A percentile compares a stretch with the other conserved stretches of the same genome.
These are phyloP conservation scores for Diachasmimorpha longicaudata DNA, from an alignment of 1,140 invertebrate species.

Conservation along the genomic window DNA sequence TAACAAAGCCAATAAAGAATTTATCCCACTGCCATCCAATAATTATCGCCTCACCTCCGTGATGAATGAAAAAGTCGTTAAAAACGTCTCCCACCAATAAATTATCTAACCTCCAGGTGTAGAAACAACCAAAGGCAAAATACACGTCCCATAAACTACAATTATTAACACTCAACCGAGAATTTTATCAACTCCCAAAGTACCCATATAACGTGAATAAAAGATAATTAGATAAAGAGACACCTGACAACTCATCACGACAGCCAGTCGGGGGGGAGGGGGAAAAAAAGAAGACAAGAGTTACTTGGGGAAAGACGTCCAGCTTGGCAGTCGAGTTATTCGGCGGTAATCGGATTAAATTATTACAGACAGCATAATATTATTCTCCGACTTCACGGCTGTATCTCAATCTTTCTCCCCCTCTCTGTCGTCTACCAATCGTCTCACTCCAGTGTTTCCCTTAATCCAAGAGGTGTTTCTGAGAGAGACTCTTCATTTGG, in stretches of 20 bases:
- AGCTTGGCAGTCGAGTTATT: conserved; percentile 25
- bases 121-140: neutral
- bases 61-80: neutral
- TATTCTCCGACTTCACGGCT: conserved; percentile 36
- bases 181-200: neutral
- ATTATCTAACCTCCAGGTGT: neutral
- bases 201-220: neutral
- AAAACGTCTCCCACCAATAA: neutral
- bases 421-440: neutral
- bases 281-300: neutral
- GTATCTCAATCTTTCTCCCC: conserved; percentile 27
- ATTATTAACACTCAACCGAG: neutral
- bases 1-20: too few relatives aligned
- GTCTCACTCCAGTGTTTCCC: neutral
- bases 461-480: neutral
- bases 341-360: conserved; percentile 45
- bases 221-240: conserved; percentile 1
- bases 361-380: conserved; percentile 45
- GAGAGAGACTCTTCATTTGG: neutral
- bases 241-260: conserved; percentile 1
- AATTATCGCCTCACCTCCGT: neutral
- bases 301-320: conserved; percentile 4
- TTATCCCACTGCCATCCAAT: too few relatives aligned
- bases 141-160: neutral
- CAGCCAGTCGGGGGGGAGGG: neutral